Percentiles rank a stretch among this genome's conserved stretches.
Evolutionary conservation across 1,140 invertebrate species (phyloP).

Genomic region (Brachystomella parvula): DNA sequence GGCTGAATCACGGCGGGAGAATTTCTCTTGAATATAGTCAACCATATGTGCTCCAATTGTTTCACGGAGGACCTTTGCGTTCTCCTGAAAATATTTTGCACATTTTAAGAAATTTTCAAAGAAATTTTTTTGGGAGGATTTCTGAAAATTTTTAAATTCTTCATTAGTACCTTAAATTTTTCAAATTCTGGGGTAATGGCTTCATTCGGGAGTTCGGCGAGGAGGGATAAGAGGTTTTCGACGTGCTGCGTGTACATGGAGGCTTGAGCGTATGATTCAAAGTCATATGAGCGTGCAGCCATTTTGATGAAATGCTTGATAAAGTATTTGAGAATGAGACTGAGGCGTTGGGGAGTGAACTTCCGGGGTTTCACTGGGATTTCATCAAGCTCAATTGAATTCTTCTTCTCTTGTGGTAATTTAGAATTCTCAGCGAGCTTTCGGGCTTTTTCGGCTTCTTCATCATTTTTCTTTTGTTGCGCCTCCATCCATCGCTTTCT

Average conservation of each 20-base stretch:
- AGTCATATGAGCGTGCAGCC: conserved; percentile 52
- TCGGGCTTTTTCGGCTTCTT: conserved; percentile 1
- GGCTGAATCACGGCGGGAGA: neutral
- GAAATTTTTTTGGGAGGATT: no score
- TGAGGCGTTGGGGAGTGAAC: conserved; percentile 14
- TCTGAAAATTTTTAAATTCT: no score
- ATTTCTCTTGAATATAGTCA: conserved; percentile 3
- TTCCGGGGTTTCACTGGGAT: conserved; percentile 12
- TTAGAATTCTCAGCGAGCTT: conserved; percentile 17
- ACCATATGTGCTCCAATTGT: neutral
- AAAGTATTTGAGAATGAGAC: conserved; percentile 53
- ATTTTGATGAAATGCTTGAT: conserved; percentile 60
- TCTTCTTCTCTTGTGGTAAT: conserved; percentile 25
- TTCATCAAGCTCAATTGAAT: conserved; percentile 30
- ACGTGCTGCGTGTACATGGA: conserved; percentile 60
- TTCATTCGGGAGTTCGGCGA: neutral
- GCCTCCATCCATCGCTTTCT: conserved; percentile 44
- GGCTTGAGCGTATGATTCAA: conserved; percentile 52
- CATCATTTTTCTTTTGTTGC: conserved; percentile 33
- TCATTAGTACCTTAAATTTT: neutral
- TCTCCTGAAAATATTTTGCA: neutral
- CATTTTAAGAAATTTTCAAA: neutral
- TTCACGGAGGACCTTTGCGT: neutral
- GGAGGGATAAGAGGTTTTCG: conserved; percentile 47
- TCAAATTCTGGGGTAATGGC: neutral